These are phyloP conservation scores for Callithrix jacchus DNA, from an alignment of 2,113 vertebrate genomes.

Conservation along the genomic window DNA sequence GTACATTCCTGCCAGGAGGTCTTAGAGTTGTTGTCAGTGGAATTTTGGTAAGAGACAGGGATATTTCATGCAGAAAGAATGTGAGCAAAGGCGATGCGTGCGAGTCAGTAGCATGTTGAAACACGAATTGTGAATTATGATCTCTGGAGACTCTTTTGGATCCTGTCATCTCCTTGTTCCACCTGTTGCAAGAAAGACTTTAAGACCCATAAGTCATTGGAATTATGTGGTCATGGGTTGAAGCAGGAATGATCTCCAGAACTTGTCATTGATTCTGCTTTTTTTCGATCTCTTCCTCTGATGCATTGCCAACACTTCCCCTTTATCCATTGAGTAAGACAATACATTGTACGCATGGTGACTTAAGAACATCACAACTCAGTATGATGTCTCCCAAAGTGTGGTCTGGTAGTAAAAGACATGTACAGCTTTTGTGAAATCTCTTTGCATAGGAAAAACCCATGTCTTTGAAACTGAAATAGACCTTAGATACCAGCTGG, in stretches of 20 bases:
- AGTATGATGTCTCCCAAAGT: not conserved
- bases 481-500: not conserved
- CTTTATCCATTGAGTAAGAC: not conserved
- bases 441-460: not conserved
- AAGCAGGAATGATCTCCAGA: not conserved
- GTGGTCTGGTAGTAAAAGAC: not conserved
- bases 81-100: not conserved
- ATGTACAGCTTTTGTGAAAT: not conserved
- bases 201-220: not conserved
- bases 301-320: not conserved
- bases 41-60: not conserved
- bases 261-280: not conserved
- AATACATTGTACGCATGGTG: not conserved
- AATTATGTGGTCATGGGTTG: not conserved
- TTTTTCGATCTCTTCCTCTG: not conserved
- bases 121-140: not conserved
- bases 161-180: not conserved
- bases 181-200: not conserved
- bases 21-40: not conserved
- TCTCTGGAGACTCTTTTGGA: not conserved
- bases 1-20: not conserved
- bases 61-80: not conserved
- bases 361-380: not conserved
- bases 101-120: not conserved
- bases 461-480: slow-evolving; percentile 10